Evolutionary conservation across 1,140 invertebrate species (phyloP).

Genomic region (Drosophila nasuta): DNA sequence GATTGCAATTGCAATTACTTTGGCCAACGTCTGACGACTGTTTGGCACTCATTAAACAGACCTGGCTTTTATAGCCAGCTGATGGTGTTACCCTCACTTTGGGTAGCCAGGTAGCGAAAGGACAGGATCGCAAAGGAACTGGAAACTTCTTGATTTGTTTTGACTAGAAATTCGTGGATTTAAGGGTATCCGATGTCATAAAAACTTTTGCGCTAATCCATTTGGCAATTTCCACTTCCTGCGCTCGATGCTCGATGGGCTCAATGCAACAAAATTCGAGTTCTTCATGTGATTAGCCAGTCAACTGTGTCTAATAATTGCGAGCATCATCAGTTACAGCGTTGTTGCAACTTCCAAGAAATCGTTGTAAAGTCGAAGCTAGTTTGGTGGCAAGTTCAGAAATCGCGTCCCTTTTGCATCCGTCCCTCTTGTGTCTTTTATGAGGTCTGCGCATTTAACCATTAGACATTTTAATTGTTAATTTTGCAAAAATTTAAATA

Average conservation of each 20-base stretch:
- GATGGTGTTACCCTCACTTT: not conserved
- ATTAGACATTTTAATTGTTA: conserved; percentile 83
- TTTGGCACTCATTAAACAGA: not conserved
- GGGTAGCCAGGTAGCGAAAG: conserved; percentile 5
- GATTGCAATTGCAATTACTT: conserved; percentile 20
- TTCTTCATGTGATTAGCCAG: conserved; percentile 49
- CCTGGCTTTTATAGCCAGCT: conserved; percentile 58
- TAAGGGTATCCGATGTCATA: conserved; percentile 31
- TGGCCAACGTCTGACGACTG: conserved; percentile 64
- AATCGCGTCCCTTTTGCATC: not conserved
- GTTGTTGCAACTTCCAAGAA: conserved; percentile 63
- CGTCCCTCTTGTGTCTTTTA: not conserved
- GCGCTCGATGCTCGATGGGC: conserved; percentile 15
- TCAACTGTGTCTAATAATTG: conserved; percentile 45
- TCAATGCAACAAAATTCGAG: conserved; percentile 3
- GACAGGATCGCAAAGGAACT: not conserved
- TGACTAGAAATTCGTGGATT: conserved; percentile 1
- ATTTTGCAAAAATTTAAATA: conserved; percentile 80
- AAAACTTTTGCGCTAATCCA: conserved; percentile 65
- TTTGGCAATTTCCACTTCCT: conserved; percentile 74
- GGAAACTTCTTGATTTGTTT: conserved; percentile 5
- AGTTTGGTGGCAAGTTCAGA: not conserved
- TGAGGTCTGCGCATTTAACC: conserved; percentile 51
- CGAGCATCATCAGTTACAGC: conserved; percentile 40
- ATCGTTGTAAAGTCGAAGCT: conserved; percentile 5